phyloP scores from a whole-genome alignment of 2,888 invertebrate species.

The Drosophila ezoana region DNA sequence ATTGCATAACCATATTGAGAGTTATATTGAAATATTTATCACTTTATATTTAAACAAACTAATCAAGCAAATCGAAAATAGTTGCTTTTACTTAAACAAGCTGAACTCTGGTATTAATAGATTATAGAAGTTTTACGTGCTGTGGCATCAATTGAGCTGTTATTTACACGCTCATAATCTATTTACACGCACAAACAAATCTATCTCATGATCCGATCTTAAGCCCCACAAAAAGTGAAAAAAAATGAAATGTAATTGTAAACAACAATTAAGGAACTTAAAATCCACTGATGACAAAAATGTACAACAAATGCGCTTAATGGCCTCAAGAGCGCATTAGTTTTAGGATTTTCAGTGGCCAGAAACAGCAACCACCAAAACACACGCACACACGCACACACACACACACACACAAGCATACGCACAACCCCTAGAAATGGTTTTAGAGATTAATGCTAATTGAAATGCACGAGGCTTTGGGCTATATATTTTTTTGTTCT shows the following conservation, averaged over 20 bases:
- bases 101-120: not conserved
- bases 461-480: conserved; percentile 56
- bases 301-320: conserved; percentile 55
- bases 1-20: no score
- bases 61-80: not conserved
- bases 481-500: conserved; percentile 1
- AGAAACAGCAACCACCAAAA: conserved; percentile 34
- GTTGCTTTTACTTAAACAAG: not conserved
- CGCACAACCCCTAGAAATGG: conserved; percentile 21
- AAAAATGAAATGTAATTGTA: conserved; percentile 58
- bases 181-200: conserved; percentile 16
- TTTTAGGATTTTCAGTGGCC: conserved; percentile 38
- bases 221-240: conserved; percentile 28
- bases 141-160: conserved; percentile 4
- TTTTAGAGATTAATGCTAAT: conserved; percentile 63
- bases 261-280: conserved; percentile 67
- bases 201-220: conserved; percentile 22
- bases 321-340: conserved; percentile 44
- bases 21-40: no score
- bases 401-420: conserved; percentile 12
- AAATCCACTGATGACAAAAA: conserved; percentile 42
- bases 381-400: not conserved
- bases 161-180: conserved; percentile 6
- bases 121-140: conserved; percentile 8
- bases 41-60: not conserved